Evolutionary conservation across 2,888 invertebrate genomes (phyloP).

Genomic region (Drosophila nigricruria): DNA sequence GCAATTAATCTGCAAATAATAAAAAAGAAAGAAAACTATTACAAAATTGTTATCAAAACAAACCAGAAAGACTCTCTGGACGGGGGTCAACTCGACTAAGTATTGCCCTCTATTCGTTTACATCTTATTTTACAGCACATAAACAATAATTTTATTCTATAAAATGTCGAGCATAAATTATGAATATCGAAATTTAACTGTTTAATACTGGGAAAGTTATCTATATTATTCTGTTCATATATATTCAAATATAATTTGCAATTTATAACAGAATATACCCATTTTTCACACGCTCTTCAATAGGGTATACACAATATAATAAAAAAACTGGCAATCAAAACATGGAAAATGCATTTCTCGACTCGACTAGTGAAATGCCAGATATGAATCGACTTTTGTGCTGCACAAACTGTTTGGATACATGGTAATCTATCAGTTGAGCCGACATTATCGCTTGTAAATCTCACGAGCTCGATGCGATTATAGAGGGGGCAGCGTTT

Average conservation of each 20-base stretch:
- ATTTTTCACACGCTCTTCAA: too few species aligned
- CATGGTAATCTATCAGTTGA: conserved; percentile 68
- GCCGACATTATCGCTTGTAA: conserved; percentile 72
- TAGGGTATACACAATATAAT: conserved; percentile 10
- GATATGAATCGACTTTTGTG: conserved; percentile 2
- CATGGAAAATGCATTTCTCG: conserved; percentile 46
- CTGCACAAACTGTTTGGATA: conserved; percentile 15
- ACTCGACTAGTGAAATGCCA: conserved; percentile 10
- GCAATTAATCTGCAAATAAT: conserved; percentile 59
- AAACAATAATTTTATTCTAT: too few species aligned
- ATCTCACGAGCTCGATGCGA: conserved; percentile 73
- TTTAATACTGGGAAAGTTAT: too few species aligned
- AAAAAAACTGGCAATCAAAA: conserved; percentile 37
- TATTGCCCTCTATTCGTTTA: not conserved
- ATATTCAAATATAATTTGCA: not conserved
- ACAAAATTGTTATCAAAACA: conserved; percentile 24
- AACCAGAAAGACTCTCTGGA: not conserved
- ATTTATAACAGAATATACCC: not conserved
- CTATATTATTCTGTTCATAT: too few species aligned
- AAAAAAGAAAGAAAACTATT: conserved; percentile 24
- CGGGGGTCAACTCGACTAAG: not conserved
- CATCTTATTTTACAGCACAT: not conserved
- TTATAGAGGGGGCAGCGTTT: conserved; percentile 54
- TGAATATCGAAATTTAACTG: not conserved
- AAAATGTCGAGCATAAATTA: too few species aligned